Conservation (phyloP, 2,113 vertebrate genomes). For the Calonectris borealis region DNA sequence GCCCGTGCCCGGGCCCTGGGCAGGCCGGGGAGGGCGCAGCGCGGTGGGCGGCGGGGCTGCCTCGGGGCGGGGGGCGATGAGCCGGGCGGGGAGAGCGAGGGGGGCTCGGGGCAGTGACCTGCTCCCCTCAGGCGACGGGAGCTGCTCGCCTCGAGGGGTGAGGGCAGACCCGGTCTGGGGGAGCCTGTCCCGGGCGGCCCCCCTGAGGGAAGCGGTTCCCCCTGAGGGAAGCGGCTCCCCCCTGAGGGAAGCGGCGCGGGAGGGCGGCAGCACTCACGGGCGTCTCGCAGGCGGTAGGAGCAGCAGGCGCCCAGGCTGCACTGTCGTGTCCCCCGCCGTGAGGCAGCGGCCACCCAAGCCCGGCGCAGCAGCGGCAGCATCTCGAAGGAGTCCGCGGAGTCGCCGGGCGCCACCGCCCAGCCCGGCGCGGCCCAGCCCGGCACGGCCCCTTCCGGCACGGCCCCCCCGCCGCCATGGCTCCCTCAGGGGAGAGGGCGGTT, state of each 20-base stretch:
- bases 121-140: not conserved
- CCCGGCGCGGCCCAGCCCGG: not conserved
- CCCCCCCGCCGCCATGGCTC: not conserved
- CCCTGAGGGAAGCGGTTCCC: not conserved
- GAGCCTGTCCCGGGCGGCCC: too few relatives aligned
- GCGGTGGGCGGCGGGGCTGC: too few relatives aligned
- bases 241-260: not conserved
- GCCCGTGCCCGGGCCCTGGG: not conserved
- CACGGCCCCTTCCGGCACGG: not conserved
- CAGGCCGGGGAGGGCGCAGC: not conserved
- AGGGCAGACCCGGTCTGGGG: not conserved
- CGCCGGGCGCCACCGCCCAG: not conserved
- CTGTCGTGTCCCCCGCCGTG: not conserved
- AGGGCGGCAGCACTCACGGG: conserved; percentile 73
- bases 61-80: too few relatives aligned
- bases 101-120: too few relatives aligned
- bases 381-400: not conserved
- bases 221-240: not conserved
- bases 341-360: not conserved
- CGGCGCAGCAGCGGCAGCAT: not conserved
- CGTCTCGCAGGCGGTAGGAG: conserved; percentile 83
- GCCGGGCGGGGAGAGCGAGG: not conserved
- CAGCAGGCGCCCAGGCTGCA: conserved; percentile 83
- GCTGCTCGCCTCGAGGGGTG: not conserved
- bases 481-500: not conserved